A percentile compares a stretch with the other conserved stretches of the same genome.
These are phyloP conservation scores for Aphelenchoides bicaudatus DNA, from an alignment of 2,888 invertebrate genomes.

Conservation along the genomic window DNA sequence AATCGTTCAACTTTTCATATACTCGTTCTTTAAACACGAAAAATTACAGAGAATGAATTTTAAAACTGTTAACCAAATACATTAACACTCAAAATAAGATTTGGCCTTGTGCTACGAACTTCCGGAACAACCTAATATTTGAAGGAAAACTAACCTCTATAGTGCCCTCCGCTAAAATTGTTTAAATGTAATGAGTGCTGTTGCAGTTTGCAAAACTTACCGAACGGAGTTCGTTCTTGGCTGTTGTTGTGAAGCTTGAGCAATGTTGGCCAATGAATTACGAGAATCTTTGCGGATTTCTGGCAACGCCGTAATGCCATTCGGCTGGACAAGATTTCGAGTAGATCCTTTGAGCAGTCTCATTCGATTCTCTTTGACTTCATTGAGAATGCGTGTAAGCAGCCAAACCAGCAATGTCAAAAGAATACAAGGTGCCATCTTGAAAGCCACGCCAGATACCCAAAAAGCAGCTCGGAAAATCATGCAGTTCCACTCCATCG, in stretches of 20 bases:
- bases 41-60: too few relatives aligned
- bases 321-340: constrained; percentile 19
- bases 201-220: not conserved
- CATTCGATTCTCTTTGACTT: constrained; percentile 52
- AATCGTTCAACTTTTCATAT: too few relatives aligned
- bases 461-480: constrained; percentile 57
- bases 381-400: constrained; percentile 62
- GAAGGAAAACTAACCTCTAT: too few relatives aligned
- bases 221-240: not conserved
- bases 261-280: constrained; percentile 17
- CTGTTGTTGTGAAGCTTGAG: not conserved
- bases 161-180: too few relatives aligned
- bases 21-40: too few relatives aligned
- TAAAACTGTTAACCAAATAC: too few relatives aligned
- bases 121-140: too few relatives aligned
- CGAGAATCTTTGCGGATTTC: constrained; percentile 19
- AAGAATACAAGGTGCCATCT: constrained; percentile 62
- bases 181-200: too few relatives aligned
- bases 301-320: not conserved
- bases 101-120: too few relatives aligned
- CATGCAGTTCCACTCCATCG: constrained; percentile 35
- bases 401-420: constrained; percentile 63
- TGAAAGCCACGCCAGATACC: constrained; percentile 58
- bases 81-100: too few relatives aligned
- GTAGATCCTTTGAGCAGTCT: constrained; percentile 39